A percentile compares a stretch with the other conserved stretches of the same genome.
Conservation (phyloP, 2,797 vertebrate species). For the Sciurus vulgaris region DNA sequence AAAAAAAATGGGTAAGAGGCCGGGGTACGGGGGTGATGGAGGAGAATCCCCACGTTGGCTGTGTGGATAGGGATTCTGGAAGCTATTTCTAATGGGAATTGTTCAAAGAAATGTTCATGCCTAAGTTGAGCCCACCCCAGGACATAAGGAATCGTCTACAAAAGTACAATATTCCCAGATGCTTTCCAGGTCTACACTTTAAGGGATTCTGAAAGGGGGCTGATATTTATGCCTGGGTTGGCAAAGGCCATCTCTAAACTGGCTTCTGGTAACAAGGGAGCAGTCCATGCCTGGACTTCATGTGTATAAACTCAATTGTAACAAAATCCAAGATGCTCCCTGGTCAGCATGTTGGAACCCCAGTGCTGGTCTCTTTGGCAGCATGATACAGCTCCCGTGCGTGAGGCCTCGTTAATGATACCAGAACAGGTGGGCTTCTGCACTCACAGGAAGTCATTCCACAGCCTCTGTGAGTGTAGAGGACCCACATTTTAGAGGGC, state of each 20-base stretch:
- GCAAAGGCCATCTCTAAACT: neutral
- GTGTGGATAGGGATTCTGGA: neutral
- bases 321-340: neutral
- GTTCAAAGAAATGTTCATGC: neutral
- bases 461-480: neutral
- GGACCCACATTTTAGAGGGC: neutral
- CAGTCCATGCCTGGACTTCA: neutral
- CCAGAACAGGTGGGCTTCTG: neutral
- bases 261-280: neutral
- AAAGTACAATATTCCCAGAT: neutral
- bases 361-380: neutral
- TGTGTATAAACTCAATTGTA: neutral
- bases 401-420: neutral
- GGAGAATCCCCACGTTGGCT: neutral
- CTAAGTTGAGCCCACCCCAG: neutral
- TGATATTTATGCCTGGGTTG: neutral
- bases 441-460: neutral
- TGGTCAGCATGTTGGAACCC: neutral
- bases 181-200: neutral
- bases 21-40: rapidly evolving
- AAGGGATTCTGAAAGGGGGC: neutral
- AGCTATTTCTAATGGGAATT: neutral
- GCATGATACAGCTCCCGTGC: neutral
- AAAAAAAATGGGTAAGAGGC: neutral
- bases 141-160: neutral